Evolutionary conservation across 64 coral and sea anemone species (phyloP).

Genomic region (Actinia tenebrosa): DNA sequence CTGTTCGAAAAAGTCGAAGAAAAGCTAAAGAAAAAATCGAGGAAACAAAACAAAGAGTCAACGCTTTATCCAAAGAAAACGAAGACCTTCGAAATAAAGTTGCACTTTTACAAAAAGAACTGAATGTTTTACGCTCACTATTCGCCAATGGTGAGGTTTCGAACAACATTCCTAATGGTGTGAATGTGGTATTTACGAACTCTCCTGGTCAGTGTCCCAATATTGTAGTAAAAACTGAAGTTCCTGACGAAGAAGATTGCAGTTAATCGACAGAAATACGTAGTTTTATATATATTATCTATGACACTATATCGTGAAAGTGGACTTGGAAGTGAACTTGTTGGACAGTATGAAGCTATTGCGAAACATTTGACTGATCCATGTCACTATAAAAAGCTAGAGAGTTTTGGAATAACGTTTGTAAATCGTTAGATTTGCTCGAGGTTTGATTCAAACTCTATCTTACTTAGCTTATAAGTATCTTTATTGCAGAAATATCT

Average conservation of each 20-base stretch:
- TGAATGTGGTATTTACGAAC: conserved; percentile 76
- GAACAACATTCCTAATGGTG: conserved; percentile 51
- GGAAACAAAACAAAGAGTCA: conserved; percentile 77
- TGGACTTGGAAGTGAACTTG: background rate
- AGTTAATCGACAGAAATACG: background rate
- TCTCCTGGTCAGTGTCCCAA: background rate
- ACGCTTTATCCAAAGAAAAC: conserved; percentile 82
- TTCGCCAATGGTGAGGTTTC: conserved; percentile 86
- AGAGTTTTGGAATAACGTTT: background rate
- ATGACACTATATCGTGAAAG: background rate
- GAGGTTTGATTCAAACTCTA: background rate
- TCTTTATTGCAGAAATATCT: too few relatives aligned
- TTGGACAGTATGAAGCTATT: background rate
- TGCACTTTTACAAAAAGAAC: conserved; percentile 94
- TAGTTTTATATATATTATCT: background rate
- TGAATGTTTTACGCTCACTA: conserved; percentile 90
- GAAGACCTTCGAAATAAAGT: conserved; percentile 84
- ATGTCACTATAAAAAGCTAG: background rate
- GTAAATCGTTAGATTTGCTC: background rate
- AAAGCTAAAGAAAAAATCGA: conserved; percentile 95
- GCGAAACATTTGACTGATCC: background rate
- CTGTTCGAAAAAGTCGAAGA: conserved; percentile 92
- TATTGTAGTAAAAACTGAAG: conserved; percentile 11
- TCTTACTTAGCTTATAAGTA: too few relatives aligned
- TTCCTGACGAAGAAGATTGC: background rate